Conservation (phyloP, 2,888 invertebrate genomes). For the Leptura quadrifasciata region DNA sequence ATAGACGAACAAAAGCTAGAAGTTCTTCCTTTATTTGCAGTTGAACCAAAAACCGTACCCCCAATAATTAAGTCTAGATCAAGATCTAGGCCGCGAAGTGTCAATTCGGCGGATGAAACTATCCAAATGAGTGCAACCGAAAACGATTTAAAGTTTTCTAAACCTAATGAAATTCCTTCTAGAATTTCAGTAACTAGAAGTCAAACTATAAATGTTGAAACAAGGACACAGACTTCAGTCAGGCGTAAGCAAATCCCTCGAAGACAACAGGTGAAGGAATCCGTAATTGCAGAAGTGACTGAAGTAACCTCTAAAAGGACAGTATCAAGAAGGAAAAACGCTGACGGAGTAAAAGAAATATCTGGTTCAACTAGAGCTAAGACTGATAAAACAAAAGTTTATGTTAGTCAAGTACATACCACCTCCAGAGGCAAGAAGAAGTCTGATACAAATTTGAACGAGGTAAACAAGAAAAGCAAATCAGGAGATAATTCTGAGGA, state of each 20-base stretch:
- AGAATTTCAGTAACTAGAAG: conserved; percentile 50
- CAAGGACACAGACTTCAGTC: conserved; percentile 57
- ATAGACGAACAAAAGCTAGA: conserved; percentile 70
- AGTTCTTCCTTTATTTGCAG: conserved; percentile 71
- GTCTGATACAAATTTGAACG: conserved; percentile 59
- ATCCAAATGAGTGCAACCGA: conserved; percentile 63
- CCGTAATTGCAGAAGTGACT: conserved; percentile 68
- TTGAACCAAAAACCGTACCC: conserved; percentile 66
- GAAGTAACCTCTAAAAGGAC: conserved; percentile 69
- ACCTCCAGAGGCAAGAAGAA: conserved; percentile 62
- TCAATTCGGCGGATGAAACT: conserved; percentile 53
- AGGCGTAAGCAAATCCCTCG: conserved; percentile 45
- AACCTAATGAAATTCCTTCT: conserved; percentile 53
- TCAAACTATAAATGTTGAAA: conserved; percentile 58
- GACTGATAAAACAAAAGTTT: conserved; percentile 44
- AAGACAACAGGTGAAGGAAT: conserved; percentile 63
- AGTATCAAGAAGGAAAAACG: conserved; percentile 59
- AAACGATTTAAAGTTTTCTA: conserved; percentile 61
- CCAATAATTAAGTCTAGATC: conserved; percentile 41
- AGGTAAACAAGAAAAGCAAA: conserved; percentile 43
- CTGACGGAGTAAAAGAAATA: conserved; percentile 8
- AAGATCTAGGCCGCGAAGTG: conserved; percentile 43
- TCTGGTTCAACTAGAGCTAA: conserved; percentile 8
- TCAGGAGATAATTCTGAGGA: conserved; percentile 74
- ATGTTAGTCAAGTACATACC: conserved; percentile 48